Percentiles rank a stretch among this genome's conserved stretches.
Evolutionary conservation across 2,888 invertebrate species (phyloP).

Genomic region (Sthenelais limicola): DNA sequence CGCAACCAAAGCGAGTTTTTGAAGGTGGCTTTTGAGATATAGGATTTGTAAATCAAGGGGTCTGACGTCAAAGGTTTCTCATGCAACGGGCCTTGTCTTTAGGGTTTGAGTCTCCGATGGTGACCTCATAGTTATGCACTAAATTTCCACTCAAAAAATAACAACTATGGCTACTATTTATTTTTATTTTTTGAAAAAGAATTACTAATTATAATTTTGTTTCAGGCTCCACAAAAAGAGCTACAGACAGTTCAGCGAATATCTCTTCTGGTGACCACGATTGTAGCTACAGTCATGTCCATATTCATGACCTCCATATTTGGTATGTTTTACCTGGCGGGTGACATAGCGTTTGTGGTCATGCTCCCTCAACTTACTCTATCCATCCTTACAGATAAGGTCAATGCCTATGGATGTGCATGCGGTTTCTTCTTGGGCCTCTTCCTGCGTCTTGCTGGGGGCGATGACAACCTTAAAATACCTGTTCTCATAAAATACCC

Average conservation of each 20-base stretch:
- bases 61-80: too few species aligned
- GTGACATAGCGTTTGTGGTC: slow-evolving; percentile 48
- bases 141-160: neutral
- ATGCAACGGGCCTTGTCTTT: too few species aligned
- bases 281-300: slow-evolving; percentile 42
- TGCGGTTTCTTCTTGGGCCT: slow-evolving; percentile 79
- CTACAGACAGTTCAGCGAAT: slow-evolving; percentile 42
- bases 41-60: too few species aligned
- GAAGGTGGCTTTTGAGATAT: too few species aligned
- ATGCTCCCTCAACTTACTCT: slow-evolving; percentile 48
- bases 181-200: neutral
- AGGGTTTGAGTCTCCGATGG: too few species aligned
- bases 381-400: slow-evolving; percentile 35
- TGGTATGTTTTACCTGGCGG: slow-evolving; percentile 47
- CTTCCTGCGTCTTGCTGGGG: slow-evolving; percentile 84
- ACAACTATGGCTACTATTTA: neutral
- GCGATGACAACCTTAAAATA: slow-evolving; percentile 87
- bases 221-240: slow-evolving; percentile 45
- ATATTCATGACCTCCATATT: slow-evolving; percentile 45
- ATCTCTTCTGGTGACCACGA: slow-evolving; percentile 40
- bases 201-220: too few species aligned
- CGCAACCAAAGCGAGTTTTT: too few species aligned
- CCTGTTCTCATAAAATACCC: slow-evolving; percentile 89
- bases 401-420: slow-evolving; percentile 47
- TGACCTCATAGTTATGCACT: too few species aligned